phyloP scores from a whole-genome alignment of 1,140 invertebrate genomes.

The Propsilocerus akamusi region DNA sequence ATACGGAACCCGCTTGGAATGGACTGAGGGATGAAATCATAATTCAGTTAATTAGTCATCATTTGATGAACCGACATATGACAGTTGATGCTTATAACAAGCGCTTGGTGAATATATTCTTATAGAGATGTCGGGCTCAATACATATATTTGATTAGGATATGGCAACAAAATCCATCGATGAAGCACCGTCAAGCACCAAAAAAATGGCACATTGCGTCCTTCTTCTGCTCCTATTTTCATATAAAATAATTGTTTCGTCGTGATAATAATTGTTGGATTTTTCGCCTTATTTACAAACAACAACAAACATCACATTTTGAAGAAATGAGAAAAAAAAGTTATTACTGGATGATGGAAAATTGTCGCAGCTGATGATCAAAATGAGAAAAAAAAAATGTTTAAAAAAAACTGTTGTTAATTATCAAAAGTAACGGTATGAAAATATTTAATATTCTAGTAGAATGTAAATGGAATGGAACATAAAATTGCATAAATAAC shows the following conservation, averaged over 20 bases:
- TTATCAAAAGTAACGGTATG: background rate
- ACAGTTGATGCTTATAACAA: background rate
- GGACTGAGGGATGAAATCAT: background rate
- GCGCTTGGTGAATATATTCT: background rate
- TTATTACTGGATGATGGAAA: no score
- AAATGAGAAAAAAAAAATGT: no score
- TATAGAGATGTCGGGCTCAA: no score
- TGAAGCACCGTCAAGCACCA: no score
- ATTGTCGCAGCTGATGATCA: no score
- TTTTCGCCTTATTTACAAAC: constrained; percentile 2
- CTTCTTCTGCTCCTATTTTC: no score
- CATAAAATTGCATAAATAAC: background rate
- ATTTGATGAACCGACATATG: no score
- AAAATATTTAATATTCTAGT: background rate
- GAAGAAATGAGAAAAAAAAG: no score
- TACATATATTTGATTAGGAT: no score
- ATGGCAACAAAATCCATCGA: no score
- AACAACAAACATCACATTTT: no score
- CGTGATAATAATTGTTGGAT: constrained; percentile 3
- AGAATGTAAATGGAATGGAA: background rate
- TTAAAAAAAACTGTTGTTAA: background rate
- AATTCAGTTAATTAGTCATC: constrained; percentile 3
- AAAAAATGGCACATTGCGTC: background rate
- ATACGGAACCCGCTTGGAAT: no score
- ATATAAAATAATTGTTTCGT: background rate